Conservation (phyloP, 2,888 invertebrate genomes). For the Eilema depressum region DNA sequence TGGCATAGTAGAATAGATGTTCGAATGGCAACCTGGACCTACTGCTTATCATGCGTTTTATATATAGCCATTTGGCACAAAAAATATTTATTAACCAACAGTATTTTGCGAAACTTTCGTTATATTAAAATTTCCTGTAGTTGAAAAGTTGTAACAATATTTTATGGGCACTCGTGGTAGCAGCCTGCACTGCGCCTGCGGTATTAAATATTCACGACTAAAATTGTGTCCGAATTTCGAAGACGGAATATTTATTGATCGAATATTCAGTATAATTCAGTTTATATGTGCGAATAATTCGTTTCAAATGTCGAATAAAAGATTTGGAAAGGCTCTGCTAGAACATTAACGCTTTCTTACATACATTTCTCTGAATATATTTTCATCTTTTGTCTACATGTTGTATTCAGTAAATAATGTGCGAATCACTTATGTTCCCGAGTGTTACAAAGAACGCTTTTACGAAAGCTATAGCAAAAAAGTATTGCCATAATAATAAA, state of each 20-base stretch:
- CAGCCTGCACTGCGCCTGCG: constrained; percentile 12
- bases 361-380: neutral
- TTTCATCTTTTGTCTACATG: neutral
- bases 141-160: constrained; percentile 43
- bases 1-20: too few relatives aligned
- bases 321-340: neutral
- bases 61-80: constrained; percentile 28
- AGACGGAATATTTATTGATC: constrained; percentile 26
- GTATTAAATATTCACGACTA: constrained; percentile 26
- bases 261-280: constrained; percentile 7
- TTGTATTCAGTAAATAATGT: neutral
- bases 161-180: constrained; percentile 29
- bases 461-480: neutral
- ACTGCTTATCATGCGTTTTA: too few relatives aligned
- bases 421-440: neutral
- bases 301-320: constrained; percentile 3
- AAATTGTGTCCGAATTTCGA: constrained; percentile 25
- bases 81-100: constrained; percentile 34
- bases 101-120: constrained; percentile 32
- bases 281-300: neutral
- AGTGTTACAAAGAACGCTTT: neutral
- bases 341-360: too few relatives aligned
- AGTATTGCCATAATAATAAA: too few relatives aligned
- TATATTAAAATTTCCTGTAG: constrained; percentile 39
- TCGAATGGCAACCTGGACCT: too few relatives aligned